Evolutionary conservation across 2,113 vertebrate species (phyloP).

Genomic region (Eurystomus gularis): DNA sequence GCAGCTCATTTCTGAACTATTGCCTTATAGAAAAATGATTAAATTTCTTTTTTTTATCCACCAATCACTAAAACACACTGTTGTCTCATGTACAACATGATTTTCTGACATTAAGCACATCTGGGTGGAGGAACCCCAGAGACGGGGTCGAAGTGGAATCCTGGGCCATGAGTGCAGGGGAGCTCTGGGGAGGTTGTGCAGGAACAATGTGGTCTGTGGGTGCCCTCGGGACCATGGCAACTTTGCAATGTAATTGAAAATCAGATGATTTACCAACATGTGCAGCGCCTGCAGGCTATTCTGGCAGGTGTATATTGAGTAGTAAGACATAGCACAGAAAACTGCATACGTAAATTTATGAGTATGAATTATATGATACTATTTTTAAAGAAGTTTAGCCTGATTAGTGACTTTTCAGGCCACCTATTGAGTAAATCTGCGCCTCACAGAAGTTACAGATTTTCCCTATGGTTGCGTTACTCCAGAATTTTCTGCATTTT

Average conservation of each 20-base stretch:
- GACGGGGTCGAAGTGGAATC: fast-evolving
- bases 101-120: neutral
- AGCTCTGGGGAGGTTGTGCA: neutral
- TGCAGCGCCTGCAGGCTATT: neutral
- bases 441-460: neutral
- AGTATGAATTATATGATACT: neutral
- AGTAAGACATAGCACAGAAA: neutral
- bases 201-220: neutral
- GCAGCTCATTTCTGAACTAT: neutral
- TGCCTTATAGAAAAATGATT: neutral
- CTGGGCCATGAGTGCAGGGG: fast-evolving
- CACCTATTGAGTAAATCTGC: neutral
- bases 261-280: neutral
- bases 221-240: neutral
- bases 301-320: neutral
- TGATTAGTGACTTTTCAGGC: neutral
- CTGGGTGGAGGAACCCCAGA: neutral
- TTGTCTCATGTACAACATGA: neutral
- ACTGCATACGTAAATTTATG: neutral
- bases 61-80: neutral
- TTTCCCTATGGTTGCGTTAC: neutral
- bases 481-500: neutral
- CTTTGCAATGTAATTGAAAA: neutral
- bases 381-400: neutral
- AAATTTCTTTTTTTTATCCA: neutral